Conservation (phyloP, 2,113 vertebrate genomes). For the Chrysochloris asiatica region DNA sequence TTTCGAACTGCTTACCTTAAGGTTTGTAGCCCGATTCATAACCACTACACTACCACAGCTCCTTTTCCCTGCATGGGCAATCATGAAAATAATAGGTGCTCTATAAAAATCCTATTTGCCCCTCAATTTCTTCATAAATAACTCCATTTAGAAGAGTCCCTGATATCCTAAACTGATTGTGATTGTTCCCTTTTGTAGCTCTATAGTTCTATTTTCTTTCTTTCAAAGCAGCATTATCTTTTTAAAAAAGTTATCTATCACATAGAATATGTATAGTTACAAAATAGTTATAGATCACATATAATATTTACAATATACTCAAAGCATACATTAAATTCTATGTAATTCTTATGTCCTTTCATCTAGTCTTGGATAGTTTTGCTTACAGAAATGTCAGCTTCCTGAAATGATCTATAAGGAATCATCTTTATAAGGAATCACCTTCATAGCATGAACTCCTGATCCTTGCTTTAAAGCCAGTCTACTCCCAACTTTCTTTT, state of each 20-base stretch:
- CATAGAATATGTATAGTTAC: neutral
- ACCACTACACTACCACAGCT: no score
- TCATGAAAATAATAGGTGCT: neutral
- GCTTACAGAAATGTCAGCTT: neutral
- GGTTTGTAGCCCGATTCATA: no score
- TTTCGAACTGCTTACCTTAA: no score
- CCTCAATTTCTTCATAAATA: neutral
- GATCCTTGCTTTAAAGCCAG: neutral
- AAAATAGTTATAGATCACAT: neutral
- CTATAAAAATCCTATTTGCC: neutral
- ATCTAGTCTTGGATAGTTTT: neutral
- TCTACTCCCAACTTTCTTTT: neutral
- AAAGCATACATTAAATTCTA: neutral
- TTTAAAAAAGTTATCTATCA: neutral
- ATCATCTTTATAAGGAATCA: neutral
- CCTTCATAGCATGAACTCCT: neutral
- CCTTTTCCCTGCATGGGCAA: no score
- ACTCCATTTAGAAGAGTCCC: neutral
- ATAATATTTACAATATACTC: neutral
- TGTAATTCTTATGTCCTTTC: neutral
- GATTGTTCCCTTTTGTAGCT: neutral
- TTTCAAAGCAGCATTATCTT: neutral
- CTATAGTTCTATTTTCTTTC: neutral
- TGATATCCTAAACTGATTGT: neutral
- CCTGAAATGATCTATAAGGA: neutral